These are phyloP conservation scores for Isoperla grammatica DNA, from an alignment of 2,888 invertebrate genomes.

Conservation along the genomic window DNA sequence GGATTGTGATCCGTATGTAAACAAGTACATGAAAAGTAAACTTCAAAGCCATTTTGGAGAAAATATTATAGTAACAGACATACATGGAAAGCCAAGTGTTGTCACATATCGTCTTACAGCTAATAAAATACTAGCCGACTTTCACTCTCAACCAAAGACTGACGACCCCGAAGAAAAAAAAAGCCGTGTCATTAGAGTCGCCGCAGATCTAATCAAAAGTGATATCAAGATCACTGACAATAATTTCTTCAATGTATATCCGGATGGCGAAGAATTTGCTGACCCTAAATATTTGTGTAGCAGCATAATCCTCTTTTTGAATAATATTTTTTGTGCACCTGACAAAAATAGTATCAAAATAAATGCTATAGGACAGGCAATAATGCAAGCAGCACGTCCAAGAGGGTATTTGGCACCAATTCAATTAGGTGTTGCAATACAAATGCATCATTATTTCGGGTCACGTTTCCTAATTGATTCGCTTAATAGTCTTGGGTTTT, in stretches of 20 bases:
- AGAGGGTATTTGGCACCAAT: conserved; percentile 8
- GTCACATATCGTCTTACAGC: conserved; percentile 12
- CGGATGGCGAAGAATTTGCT: conserved; percentile 5
- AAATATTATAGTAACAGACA: conserved; percentile 6
- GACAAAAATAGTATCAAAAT: conserved; percentile 11
- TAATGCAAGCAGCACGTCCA: conserved; percentile 21
- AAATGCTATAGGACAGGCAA: conserved; percentile 22
- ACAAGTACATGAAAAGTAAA: conserved; percentile 8
- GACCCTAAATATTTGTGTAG: conserved; percentile 3
- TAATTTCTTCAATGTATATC: not conserved
- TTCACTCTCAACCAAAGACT: conserved; percentile 6
- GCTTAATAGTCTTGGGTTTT: conserved; percentile 17
- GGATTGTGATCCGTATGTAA: conserved; percentile 8
- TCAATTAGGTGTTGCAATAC: conserved; percentile 23
- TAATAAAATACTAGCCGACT: conserved; percentile 6
- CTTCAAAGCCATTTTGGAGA: conserved; percentile 9
- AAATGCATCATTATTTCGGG: conserved; percentile 25
- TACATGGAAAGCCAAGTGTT: conserved; percentile 3
- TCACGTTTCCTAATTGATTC: conserved; percentile 25
- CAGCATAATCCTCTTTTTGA: not conserved
- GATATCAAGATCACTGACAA: not conserved
- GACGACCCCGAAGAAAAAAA: conserved; percentile 5
- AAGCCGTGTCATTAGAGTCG: not conserved
- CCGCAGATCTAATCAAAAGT: not conserved
- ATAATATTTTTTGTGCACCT: not conserved